Percentiles rank a stretch among this genome's conserved stretches.
Evolutionary conservation across 2,888 invertebrate species (phyloP).

Genomic region (Zaprionus obscuricornis): DNA sequence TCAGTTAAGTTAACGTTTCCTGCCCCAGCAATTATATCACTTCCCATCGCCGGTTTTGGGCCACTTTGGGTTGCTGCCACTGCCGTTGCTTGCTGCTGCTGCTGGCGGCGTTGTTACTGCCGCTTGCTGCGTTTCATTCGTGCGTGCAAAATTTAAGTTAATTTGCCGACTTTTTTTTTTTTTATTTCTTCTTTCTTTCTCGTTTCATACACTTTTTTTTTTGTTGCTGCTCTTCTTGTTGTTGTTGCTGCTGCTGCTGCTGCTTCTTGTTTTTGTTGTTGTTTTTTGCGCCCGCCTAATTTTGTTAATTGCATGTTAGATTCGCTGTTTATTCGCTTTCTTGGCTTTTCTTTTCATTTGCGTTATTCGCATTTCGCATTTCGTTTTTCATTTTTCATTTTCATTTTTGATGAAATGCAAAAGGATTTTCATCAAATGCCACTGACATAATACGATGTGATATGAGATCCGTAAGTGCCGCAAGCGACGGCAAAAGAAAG

Average conservation of each 20-base stretch:
- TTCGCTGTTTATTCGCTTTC: constrained; percentile 37
- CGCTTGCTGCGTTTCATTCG: constrained; percentile 57
- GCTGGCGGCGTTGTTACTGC: background rate
- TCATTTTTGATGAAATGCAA: constrained; percentile 25
- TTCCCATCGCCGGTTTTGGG: constrained; percentile 52
- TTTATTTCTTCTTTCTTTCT: background rate
- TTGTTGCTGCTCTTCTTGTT: too few relatives aligned
- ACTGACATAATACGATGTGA: constrained; percentile 37
- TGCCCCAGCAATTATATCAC: constrained; percentile 75
- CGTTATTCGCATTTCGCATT: too few relatives aligned
- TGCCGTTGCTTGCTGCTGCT: too few relatives aligned
- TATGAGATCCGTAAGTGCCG: too few relatives aligned
- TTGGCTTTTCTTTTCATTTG: constrained; percentile 15
- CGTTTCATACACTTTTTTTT: background rate
- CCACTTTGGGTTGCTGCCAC: constrained; percentile 24
- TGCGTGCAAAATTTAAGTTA: constrained; percentile 75
- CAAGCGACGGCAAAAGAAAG: too few relatives aligned
- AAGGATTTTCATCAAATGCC: constrained; percentile 44
- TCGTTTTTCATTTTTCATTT: constrained; percentile 19
- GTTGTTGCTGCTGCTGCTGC: too few relatives aligned
- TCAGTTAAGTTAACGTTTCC: constrained; percentile 62
- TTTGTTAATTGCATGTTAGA: constrained; percentile 42
- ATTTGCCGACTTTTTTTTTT: constrained; percentile 55
- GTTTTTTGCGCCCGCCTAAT: constrained; percentile 35
- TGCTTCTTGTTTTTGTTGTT: background rate